A percentile compares a stretch with the other conserved stretches of the same genome.
phyloP scores from a whole-genome alignment of 2,113 vertebrate genomes.

The Osmerus eperlanus region DNA sequence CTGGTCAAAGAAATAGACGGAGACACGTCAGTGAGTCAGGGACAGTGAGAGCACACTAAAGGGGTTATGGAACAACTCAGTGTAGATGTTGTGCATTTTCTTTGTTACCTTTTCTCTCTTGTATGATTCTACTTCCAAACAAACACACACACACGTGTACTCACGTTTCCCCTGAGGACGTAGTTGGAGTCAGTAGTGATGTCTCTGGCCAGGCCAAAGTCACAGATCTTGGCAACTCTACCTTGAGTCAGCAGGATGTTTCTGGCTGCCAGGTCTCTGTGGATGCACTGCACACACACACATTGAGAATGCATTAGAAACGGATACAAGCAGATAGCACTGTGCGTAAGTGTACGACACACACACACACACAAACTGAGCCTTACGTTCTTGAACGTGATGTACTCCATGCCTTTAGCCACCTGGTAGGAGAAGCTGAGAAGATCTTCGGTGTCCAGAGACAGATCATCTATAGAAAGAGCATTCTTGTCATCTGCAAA shows the following conservation, averaged over 20 bases:
- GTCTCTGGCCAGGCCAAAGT: conserved; percentile 95
- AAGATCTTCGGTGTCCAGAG: conserved; percentile 88
- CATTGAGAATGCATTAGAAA: neutral
- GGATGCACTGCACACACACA: conserved; percentile 82
- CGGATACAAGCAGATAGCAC: neutral
- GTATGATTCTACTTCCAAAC: too few species aligned
- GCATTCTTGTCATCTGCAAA: conserved; percentile 73
- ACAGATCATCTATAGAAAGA: conserved; percentile 79
- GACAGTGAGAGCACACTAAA: neutral
- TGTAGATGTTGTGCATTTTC: neutral
- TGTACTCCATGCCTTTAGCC: conserved; percentile 97
- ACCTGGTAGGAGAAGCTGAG: conserved; percentile 97
- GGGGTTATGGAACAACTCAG: neutral
- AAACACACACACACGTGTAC: conserved; percentile 48
- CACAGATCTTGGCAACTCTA: conserved; percentile 96
- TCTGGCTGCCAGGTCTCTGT: conserved; percentile 94
- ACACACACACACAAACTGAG: neutral
- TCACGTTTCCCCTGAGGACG: conserved; percentile 95
- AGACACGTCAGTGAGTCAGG: neutral
- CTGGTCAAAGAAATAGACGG: conserved; percentile 58
- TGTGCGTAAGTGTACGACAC: too few species aligned
- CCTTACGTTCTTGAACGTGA: conserved; percentile 94
- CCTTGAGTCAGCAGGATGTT: conserved; percentile 95
- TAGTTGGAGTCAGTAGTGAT: conserved; percentile 97
- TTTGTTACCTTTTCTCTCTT: neutral